phyloP scores from a whole-genome alignment of 2,797 vertebrate species.

The Mico argentatus region DNA sequence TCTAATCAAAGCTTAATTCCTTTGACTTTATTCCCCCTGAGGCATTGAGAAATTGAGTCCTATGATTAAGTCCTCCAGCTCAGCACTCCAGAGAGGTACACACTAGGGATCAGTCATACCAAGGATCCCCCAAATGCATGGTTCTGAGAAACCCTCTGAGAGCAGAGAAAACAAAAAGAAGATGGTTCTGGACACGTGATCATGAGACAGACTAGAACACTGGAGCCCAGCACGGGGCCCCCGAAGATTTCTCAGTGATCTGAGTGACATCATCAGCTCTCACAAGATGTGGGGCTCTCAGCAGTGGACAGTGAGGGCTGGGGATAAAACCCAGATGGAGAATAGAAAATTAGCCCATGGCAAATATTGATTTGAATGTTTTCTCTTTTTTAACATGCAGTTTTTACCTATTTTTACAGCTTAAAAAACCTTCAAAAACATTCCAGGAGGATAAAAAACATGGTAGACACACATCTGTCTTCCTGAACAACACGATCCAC shows the following conservation, averaged over 20 bases:
- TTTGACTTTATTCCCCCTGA: not conserved
- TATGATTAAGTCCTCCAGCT: too few relatives aligned
- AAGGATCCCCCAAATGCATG: not conserved
- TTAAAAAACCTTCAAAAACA: not conserved
- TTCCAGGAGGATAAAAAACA: not conserved
- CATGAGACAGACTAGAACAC: not conserved
- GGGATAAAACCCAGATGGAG: not conserved
- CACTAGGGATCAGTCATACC: not conserved
- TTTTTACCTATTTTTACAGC: not conserved
- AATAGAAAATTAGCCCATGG: not conserved
- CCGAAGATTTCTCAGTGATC: too few relatives aligned
- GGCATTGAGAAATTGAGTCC: not conserved
- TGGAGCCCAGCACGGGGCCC: accelerated
- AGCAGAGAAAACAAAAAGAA: not conserved
- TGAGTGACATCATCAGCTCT: not conserved
- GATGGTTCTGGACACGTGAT: not conserved
- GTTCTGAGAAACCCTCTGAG: not conserved
- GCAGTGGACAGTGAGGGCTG: accelerated
- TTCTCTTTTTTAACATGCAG: not conserved
- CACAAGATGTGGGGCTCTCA: accelerated
- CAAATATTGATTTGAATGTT: not conserved
- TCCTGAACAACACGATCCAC: not conserved
- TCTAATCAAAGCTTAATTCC: too few relatives aligned
- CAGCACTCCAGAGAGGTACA: not conserved
- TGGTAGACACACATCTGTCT: not conserved